Conservation (phyloP, 2,113 vertebrate species). For the Cheirogaleus medius region DNA sequence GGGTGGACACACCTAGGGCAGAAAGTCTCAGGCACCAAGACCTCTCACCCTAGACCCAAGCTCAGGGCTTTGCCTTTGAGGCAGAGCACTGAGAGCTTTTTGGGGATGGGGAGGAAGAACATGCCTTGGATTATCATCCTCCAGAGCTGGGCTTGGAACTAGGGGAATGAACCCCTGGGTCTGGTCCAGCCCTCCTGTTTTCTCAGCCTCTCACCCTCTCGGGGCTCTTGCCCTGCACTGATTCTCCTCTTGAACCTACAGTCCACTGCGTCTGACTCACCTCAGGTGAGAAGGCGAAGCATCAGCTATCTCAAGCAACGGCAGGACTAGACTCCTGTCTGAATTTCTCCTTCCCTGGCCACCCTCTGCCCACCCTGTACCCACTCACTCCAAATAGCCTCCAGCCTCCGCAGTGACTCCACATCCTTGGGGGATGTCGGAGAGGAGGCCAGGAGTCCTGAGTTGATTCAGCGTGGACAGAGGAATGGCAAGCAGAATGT, state of each 20-base stretch:
- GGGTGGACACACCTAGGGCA: not conserved
- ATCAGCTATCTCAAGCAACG: not conserved
- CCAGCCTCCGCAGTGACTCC: no score
- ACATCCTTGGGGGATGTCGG: not conserved
- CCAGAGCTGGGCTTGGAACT: not conserved
- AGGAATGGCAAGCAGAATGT: not conserved
- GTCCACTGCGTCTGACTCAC: not conserved
- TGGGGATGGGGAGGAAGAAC: not conserved
- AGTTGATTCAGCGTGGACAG: not conserved
- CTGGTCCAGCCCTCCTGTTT: not conserved
- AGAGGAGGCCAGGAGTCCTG: not conserved
- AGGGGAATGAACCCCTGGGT: not conserved
- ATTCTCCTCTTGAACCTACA: not conserved
- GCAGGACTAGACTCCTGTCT: not conserved
- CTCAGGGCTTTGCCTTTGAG: not conserved
- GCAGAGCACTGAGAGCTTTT: not conserved
- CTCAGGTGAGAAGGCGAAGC: not conserved
- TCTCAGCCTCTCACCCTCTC: not conserved
- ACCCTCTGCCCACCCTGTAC: rapidly evolving
- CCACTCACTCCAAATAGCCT: not conserved
- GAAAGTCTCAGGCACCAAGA: not conserved
- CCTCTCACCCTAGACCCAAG: not conserved
- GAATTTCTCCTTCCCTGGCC: not conserved
- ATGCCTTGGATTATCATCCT: not conserved
- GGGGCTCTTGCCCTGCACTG: not conserved